A percentile compares a stretch with the other conserved stretches of the same genome.
Evolutionary conservation across 2,113 vertebrate genomes (phyloP).

Genomic region (Probosciger aterrimus): DNA sequence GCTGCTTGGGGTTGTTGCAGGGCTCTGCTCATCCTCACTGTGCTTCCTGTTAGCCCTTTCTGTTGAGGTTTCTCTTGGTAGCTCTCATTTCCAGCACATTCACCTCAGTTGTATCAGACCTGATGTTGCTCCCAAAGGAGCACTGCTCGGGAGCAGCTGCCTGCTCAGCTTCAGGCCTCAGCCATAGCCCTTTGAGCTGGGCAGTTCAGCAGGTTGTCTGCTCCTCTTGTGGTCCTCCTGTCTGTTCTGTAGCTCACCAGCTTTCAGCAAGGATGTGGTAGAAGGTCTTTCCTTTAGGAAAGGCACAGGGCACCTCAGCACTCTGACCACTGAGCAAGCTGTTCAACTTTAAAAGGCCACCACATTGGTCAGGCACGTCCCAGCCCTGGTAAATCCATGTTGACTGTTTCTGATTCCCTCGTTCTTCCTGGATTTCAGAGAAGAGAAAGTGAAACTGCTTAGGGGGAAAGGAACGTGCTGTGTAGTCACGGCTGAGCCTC

Average conservation of each 20-base stretch:
- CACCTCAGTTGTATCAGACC: not conserved
- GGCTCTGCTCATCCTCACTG: not conserved
- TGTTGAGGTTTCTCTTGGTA: not conserved
- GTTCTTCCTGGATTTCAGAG: not conserved
- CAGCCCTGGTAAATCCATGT: rapidly evolving
- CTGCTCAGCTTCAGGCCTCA: not conserved
- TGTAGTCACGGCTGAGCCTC: rapidly evolving
- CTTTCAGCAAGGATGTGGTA: not conserved
- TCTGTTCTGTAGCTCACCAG: not conserved
- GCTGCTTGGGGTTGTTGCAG: not conserved
- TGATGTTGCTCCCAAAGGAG: rapidly evolving
- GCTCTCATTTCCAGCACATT: not conserved
- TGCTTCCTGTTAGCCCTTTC: rapidly evolving
- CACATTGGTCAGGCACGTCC: rapidly evolving
- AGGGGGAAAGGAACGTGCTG: not conserved
- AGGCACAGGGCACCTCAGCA: not conserved
- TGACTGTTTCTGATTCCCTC: not conserved
- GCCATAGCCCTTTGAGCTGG: rapidly evolving
- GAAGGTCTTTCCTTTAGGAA: not conserved
- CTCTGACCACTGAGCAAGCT: not conserved
- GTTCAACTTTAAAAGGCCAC: not conserved
- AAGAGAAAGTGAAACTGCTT: not conserved
- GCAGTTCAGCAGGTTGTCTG: no score
- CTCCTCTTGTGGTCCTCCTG: not conserved
- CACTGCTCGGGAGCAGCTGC: rapidly evolving